Base-by-base conservation (phyloP, 2,888 invertebrate species). In the Sussaba pulchella region DNA sequence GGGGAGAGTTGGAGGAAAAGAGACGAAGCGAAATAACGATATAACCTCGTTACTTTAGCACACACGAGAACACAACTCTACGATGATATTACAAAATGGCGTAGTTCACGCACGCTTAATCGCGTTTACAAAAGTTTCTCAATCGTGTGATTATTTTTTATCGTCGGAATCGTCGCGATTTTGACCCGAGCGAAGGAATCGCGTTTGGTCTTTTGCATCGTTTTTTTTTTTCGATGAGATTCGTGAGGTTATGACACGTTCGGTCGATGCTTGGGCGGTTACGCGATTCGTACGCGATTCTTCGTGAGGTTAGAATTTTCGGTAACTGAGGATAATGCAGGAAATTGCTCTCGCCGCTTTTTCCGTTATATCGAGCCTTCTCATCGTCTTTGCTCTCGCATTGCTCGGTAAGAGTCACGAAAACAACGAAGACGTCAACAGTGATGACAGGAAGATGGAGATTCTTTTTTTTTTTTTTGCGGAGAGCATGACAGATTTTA, bases 381-480 rank as follows among this genome's bases (percentile, higher is more conserved):
- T 93, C 85, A 92, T 95, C 88, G 94, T 94, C 81, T 92, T 94
- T 87, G 91, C 93, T 73, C 93, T 94, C 86, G 94, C 95, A 84
- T 88, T 93, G 78, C 91, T 95, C 89, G 95, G 95, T 95, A 93
- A 94, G 92, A 85, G n/a, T 47, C 9, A 24, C 21, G n/a, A 45
- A 6, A 54, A 39, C 43, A 6, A 31, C 31, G n/a, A n/a, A n/a
- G n/a, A n/a, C n/a, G n/a, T n/a, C n/a, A n/a, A n/a, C n/a, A n/a
- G n/a, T n/a, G n/a, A n/a, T n/a, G n/a, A n/a, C n/a, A n/a, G n/a
- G n/a, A n/a, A n/a, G n/a, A n/a, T n/a, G n/a, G n/a, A n/a, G n/a
- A n/a, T n/a, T 24, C n/a, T 14, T 39, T 31, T 36, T 70, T 26
- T 54, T 26, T 57, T 61, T 50, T 1, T 26, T 3, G 4, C 39